Base-by-base conservation (phyloP, 2,113 vertebrate species). In the Anoura caudifer region DNA sequence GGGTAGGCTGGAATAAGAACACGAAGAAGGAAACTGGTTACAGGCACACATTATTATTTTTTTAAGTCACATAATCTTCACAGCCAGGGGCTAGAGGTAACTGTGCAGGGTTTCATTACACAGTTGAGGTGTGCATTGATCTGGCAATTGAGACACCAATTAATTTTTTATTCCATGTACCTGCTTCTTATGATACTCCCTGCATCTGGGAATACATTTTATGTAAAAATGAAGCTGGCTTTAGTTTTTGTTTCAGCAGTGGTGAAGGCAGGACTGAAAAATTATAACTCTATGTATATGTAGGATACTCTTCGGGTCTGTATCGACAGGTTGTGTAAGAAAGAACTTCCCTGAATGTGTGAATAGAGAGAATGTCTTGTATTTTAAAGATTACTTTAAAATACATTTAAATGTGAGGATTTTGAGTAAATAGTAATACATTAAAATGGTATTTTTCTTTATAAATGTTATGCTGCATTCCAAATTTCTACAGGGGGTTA, bases 1-100 rank as follows among this genome's bases (percentile, higher is more conserved):
- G 38, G 65, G 24, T 84, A 13, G 33, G 41, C 5, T 31, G 43
- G 77, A 95, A 91, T 92, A 87, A 97, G 97, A 82, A 75, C 36
- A 73, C 17, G 36, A 31, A 79, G 47, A 82, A 75, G 89, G 86
- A 96, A 76, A 15, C 63, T 92, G 52, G 43, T 76, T 92, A 88
- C 91, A 96, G 12, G 26, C 16, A 50, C 3, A 75, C n/a, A 36
- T 89, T 11, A 15, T 63, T 63, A 63, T 95, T 76, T 52, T 67
- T 26, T 72, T 87, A 33, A 92, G 80, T 83, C 52, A 91, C 56
- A 14, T 75, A 84, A 86, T 91, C 75, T 75, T 82, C 43, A 89
- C 91, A 43, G n/a, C 33, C 70, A 73, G 6, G 12, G 20, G 45
- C 26, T 91, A 6, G 36, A 92, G 43, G 20, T 75, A 28, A 24